Evolutionary conservation across 1,140 invertebrate species (phyloP).

Genomic region (Olivierus martensii): DNA sequence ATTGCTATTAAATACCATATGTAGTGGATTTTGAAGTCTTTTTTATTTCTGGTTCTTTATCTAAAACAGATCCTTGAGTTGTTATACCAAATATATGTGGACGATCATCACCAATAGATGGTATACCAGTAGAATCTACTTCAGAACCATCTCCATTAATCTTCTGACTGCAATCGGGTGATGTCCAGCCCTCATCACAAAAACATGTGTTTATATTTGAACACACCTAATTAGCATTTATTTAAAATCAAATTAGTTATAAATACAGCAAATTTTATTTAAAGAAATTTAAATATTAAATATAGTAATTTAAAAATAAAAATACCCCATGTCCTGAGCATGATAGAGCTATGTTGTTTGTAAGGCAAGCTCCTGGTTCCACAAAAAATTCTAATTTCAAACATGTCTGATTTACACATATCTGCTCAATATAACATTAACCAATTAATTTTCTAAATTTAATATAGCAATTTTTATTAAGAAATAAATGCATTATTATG

Average conservation of each 20-base stretch:
- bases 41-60: neutral
- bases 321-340: conserved; percentile 84
- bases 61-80: neutral
- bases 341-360: conserved; percentile 68
- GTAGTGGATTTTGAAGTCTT: conserved; percentile 17
- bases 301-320: no score
- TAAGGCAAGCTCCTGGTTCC: conserved; percentile 71
- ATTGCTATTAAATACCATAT: conserved; percentile 13
- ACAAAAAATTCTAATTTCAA: conserved; percentile 63
- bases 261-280: no score
- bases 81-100: no score
- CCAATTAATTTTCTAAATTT: no score
- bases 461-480: no score
- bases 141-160: conserved; percentile 13
- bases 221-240: conserved; percentile 36
- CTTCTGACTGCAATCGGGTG: conserved; percentile 69
- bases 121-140: neutral
- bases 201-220: conserved; percentile 85
- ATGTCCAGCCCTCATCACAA: conserved; percentile 76
- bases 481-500: no score
- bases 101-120: no score
- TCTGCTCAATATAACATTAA: conserved; percentile 30
- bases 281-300: no score
- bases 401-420: conserved; percentile 88
- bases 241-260: no score